These are phyloP conservation scores for Trididemnum clinides DNA, from an alignment of 23 tunicate species.

Conservation along the genomic window DNA sequence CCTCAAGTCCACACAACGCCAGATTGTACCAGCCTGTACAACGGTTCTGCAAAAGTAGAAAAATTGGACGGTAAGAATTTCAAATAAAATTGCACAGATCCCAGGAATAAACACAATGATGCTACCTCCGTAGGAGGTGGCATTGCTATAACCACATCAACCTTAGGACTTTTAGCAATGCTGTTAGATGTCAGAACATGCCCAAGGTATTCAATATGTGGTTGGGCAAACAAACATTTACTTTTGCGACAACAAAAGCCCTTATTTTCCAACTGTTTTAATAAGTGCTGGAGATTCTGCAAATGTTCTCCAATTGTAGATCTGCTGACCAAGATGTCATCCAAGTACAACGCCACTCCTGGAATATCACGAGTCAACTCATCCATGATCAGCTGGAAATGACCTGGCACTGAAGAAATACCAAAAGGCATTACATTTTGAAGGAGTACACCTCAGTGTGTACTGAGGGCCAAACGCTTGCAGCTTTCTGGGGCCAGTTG, in stretches of 20 bases:
- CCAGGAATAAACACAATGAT: too few relatives aligned
- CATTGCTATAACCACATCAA: slow-evolving; percentile 15
- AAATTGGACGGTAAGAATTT: too few relatives aligned
- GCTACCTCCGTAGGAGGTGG: not conserved
- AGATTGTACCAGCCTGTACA: too few relatives aligned
- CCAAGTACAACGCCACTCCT: slow-evolving; percentile 19
- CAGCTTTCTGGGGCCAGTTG: slow-evolving; percentile 3
- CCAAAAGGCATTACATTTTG: slow-evolving; percentile 38
- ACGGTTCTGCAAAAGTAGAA: too few relatives aligned
- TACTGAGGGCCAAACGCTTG: slow-evolving; percentile 34
- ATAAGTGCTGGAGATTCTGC: not conserved
- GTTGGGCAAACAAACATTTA: not conserved
- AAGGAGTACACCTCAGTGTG: not conserved
- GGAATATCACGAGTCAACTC: not conserved
- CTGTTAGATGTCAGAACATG: not conserved
- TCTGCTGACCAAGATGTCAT: slow-evolving; percentile 32
- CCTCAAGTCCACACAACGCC: too few relatives aligned
- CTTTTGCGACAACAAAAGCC: not conserved
- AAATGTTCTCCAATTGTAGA: not conserved
- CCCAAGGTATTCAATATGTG: not conserved
- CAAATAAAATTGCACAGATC: too few relatives aligned
- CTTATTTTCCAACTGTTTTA: not conserved
- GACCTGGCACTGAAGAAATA: not conserved
- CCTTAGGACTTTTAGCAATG: not conserved
- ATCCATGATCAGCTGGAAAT: slow-evolving; percentile 22